These are phyloP conservation scores for Kradibia gibbosae DNA, from an alignment of 1,140 invertebrate species.

Conservation along the genomic window DNA sequence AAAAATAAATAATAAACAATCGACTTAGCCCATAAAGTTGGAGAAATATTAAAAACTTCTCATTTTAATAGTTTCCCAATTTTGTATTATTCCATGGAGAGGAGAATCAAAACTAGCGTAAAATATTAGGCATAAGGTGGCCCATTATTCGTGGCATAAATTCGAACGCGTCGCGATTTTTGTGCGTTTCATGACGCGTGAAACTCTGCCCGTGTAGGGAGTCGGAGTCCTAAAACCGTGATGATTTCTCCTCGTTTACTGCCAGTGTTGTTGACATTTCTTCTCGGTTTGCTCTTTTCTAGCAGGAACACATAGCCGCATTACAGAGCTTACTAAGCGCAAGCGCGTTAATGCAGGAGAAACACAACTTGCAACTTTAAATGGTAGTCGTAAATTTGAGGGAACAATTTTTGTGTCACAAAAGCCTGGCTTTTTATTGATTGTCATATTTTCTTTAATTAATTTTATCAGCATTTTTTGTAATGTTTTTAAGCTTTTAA, in stretches of 20 bases:
- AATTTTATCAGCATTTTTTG: no score
- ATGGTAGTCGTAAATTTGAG: neutral
- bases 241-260: constrained; percentile 12
- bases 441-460: no score
- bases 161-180: constrained; percentile 16
- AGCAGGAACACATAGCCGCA: neutral
- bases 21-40: no score
- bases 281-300: constrained; percentile 17
- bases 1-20: no score
- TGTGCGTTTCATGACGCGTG: constrained; percentile 1
- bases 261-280: constrained; percentile 6
- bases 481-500: no score
- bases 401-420: neutral
- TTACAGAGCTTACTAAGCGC: neutral
- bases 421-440: neutral
- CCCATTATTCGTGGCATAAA: constrained; percentile 17
- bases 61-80: constrained; percentile 3
- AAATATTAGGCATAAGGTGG: neutral
- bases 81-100: neutral
- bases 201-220: neutral
- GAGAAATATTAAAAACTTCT: constrained; percentile 9
- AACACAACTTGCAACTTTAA: neutral
- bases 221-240: neutral
- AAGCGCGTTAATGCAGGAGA: neutral
- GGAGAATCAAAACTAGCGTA: no score